Conservation (phyloP, 1,140 invertebrate species). For the Eciton burchellii region DNA sequence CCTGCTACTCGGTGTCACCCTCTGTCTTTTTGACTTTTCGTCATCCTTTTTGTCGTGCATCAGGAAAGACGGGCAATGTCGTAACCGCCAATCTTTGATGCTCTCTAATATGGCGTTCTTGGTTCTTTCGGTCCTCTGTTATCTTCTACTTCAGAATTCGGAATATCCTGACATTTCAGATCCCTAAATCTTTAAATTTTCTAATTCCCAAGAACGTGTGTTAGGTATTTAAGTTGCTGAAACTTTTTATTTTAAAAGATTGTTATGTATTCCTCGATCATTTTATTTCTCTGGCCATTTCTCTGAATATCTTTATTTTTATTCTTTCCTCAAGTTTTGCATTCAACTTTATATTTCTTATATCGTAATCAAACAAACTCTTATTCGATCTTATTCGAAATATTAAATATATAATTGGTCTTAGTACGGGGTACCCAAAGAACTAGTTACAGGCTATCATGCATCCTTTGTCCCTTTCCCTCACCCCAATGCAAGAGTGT, state of each 20-base stretch:
- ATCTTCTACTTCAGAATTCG: not conserved
- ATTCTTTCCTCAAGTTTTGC: not conserved
- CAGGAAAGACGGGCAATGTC: constrained; percentile 3
- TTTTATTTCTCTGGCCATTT: not conserved
- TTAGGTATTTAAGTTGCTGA: not conserved
- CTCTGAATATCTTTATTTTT: not conserved
- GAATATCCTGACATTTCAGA: not conserved
- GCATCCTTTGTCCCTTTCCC: constrained; percentile 59
- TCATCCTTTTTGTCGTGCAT: constrained; percentile 59
- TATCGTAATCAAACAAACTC: not conserved
- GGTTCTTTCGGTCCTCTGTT: not conserved
- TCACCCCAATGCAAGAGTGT: constrained; percentile 59
- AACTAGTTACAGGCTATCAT: constrained; percentile 56
- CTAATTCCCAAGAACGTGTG: not conserved
- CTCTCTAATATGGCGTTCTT: not conserved
- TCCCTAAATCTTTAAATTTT: not conserved
- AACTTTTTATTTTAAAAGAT: not conserved
- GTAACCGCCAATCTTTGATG: constrained; percentile 1
- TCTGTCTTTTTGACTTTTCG: constrained; percentile 55
- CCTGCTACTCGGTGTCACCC: constrained; percentile 11
- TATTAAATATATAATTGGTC: not conserved
- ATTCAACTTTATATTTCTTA: not conserved
- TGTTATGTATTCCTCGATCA: not conserved
- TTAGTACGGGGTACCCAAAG: constrained; percentile 31
- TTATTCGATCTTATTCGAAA: not conserved